These are phyloP conservation scores for Cotesia typhae DNA, from an alignment of 1,140 invertebrate species.

Conservation along the genomic window DNA sequence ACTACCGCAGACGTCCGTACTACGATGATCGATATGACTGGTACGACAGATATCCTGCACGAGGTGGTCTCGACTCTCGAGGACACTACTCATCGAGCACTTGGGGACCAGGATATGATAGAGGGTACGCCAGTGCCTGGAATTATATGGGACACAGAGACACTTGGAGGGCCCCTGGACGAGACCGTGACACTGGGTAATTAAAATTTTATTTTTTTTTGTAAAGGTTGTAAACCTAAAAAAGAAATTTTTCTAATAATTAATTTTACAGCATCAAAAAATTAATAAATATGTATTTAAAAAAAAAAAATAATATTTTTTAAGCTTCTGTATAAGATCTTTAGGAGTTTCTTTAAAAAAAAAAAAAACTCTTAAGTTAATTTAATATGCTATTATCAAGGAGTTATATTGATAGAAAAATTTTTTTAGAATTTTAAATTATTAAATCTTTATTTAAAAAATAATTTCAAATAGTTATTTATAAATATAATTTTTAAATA, in stretches of 20 bases:
- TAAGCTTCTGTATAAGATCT: too few species aligned
- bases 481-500: slow-evolving; percentile 6
- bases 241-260: too few species aligned
- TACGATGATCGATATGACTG: slow-evolving; percentile 47
- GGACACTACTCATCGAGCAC: slow-evolving; percentile 65
- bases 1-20: slow-evolving; percentile 45
- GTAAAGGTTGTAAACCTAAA: too few species aligned
- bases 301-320: too few species aligned
- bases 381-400: too few species aligned
- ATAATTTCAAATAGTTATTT: not conserved
- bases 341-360: too few species aligned
- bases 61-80: slow-evolving; percentile 55
- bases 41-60: slow-evolving; percentile 38
- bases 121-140: slow-evolving; percentile 60
- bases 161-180: slow-evolving; percentile 26
- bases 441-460: too few species aligned
- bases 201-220: not conserved
- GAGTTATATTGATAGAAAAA: too few species aligned
- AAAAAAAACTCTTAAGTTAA: too few species aligned
- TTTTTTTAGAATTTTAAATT: too few species aligned
- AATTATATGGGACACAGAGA: slow-evolving; percentile 49
- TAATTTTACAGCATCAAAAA: too few species aligned
- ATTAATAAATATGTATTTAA: too few species aligned
- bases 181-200: slow-evolving; percentile 33
- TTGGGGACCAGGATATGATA: slow-evolving; percentile 51